Evolutionary conservation across 2,113 vertebrate species (phyloP), one percentile per base, ranked within the genome.

Genomic region (Beaufortia kweichowensis): DNA sequence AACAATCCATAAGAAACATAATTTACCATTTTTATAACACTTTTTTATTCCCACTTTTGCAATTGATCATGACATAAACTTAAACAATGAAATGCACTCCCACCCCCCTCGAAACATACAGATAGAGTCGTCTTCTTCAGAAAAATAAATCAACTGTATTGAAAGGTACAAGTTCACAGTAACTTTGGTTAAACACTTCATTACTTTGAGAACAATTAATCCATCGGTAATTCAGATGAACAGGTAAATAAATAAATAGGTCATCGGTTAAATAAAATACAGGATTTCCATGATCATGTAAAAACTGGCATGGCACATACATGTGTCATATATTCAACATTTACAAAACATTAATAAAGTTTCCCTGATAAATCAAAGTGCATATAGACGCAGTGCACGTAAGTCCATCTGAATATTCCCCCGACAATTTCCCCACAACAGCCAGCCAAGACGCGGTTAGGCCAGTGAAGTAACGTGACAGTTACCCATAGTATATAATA

Each of bases 321-420:
- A 92, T 94, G 93, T 94, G 95, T 91, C 93, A 94, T 81, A 84
- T 95, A 94, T 94, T 94, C 95, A 95, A 93, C 95, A 96, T 96
- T 96, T 96, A 98, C 94, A 96, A 98, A 98, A 98, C 95, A 95
- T 95, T 95, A 96, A 95, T 95, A 97, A 97, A 98, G 95, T 95
- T 96, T 98, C 97, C 97, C 97, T 98, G 97, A 98, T 95, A 96
- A 96, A 96, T 93, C 95, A 96, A 95, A 97, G 96, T 98, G 96
- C 95, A 95, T 94, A 95, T 94, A 94, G 93, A 95, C 94, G 94
- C 94, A 94, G 94, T 95, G 95, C 95, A 93, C 93, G 91, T 94
- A 91, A 84, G 94, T 94, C 93, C 93, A 92, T 95, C 91, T 91
- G 91, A 93, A 93, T 89, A 88, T 89, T 93, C 87, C 90, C 68